Evolutionary conservation across 1,140 invertebrate species (phyloP), one percentile per base, ranked within the genome.

Genomic region (Bombus sylvicola): DNA sequence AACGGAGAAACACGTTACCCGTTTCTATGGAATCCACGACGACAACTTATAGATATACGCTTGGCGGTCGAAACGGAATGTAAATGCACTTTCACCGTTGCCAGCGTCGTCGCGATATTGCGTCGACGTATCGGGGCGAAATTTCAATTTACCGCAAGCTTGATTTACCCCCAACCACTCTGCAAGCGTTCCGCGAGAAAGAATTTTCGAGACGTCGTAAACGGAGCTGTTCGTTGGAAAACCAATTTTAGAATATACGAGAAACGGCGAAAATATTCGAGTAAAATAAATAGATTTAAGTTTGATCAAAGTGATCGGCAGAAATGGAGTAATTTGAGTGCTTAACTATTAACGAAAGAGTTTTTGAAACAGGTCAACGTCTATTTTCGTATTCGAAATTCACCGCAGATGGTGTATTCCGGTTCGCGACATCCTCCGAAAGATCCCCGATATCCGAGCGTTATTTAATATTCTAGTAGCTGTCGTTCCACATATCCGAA

Each of bases 1-100:
- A 53, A 53, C 47, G 47, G 28, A 34, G 73, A 6, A 69, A 34
- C 62, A 15, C 12, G 34, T 8, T 22, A 0, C 15, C n/a, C 31
- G 69, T 85, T 85, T 73, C 76, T 57, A 73, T 68, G 69, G 77
- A 81, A 85, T 85, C 81, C n/a, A n/a, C 78, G 4, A 10, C 71
- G 43, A 81, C 71, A 41, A 79, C 59, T 81, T n/a, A 13, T 13
- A n/a, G 59, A 25, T 62, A 18, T 28, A 22, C 77, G 2, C 31
- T 39, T 0, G 12, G 18, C 22, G 37, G 2, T 13, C 15, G 12
- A 43, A 79, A 15, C 18, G 83, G 31, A 59, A 62, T 68, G 76
- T 85, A 72, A 80, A 80, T 85, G 47, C 64, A 73, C 80, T 85
- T 72, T 25, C 31, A 34, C 28, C 57, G 37, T 13, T 34, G 34